These are phyloP conservation scores for Nomada ruficornis DNA, from an alignment of 2,888 invertebrate genomes.

Conservation along the genomic window DNA sequence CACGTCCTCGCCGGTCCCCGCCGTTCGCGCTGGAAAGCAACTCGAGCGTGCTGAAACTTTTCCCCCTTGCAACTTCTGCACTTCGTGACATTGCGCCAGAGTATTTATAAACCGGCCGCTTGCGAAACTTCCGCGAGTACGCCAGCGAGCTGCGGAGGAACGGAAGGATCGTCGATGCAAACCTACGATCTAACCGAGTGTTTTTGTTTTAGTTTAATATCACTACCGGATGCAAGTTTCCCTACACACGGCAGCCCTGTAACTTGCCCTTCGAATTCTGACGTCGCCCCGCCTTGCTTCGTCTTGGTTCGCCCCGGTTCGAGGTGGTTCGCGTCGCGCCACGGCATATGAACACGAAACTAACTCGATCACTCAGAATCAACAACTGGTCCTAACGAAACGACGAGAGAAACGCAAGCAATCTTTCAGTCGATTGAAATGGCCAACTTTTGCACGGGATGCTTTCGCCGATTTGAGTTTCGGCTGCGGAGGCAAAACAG, in stretches of 20 bases:
- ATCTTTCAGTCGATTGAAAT: neutral
- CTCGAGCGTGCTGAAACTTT: slow-evolving; percentile 54
- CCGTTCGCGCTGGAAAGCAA: slow-evolving; percentile 6
- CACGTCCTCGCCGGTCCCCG: neutral
- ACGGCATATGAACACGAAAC: slow-evolving; percentile 4
- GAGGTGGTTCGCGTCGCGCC: neutral
- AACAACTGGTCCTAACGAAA: neutral
- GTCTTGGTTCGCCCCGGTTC: too few relatives aligned
- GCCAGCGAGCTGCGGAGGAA: slow-evolving; percentile 2
- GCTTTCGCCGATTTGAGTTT: too few relatives aligned
- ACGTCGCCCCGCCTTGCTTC: too few relatives aligned
- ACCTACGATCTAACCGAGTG: slow-evolving; percentile 33
- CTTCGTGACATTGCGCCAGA: slow-evolving; percentile 45
- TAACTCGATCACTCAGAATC: slow-evolving; percentile 7
- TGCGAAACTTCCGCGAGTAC: slow-evolving; percentile 44
- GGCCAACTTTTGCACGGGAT: too few relatives aligned
- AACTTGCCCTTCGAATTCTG: neutral
- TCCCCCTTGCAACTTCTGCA: slow-evolving; percentile 34
- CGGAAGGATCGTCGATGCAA: slow-evolving; percentile 22
- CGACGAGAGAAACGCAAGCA: neutral
- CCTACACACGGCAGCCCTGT: neutral
- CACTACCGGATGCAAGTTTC: slow-evolving; percentile 8
- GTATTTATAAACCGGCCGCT: slow-evolving; percentile 64
- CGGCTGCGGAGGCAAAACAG: neutral
- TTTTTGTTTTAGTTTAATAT: slow-evolving; percentile 56